Base-by-base conservation (phyloP, 2,113 vertebrate species). In the Riparia riparia region DNA sequence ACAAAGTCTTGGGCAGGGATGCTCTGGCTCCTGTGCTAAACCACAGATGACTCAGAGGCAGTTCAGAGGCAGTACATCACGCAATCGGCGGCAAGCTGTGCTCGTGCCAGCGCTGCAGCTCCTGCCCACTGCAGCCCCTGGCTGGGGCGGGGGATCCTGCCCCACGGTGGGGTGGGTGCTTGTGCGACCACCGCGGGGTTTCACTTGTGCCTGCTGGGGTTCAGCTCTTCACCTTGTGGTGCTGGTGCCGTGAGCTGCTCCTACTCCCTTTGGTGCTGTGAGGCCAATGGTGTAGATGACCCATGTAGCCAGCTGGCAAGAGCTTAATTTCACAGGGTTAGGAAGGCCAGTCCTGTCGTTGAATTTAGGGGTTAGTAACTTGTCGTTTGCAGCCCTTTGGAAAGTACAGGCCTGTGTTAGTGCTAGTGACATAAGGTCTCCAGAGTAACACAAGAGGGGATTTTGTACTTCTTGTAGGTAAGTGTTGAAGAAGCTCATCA, bases 11-110 rank as follows among this genome's bases (percentile, higher is more conserved):
- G 12, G 42, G 66, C 54, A 54, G 28, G 37, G 47, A n/a, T 64
- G 64, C 49, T 83, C 14, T 76, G 39, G 32, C n/a, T 82, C 6
- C 63, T 42, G 13, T 66, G 51, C 66, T 66, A 11, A 58, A 16
- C 65, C 6, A 0, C 4, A 0, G 3, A 0, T 34, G 69, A 42
- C 54, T 61, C 42, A 29, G 5, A 7, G 61, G 82, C 61, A 10
- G 56, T 24, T 60, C 64, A 57, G 64, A 68, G 50, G 56, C 45
- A 47, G 29, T 49, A 1, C 41, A 3, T 16, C 24, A 2, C 15
- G 2, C 7, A 2, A 7, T 17, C 14, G 34, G n/a, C 0, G 0
- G 20, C 31, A 34, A n/a, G 39, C 0, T 61, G 51, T 44, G 24
- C 37, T 14, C 24, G 37, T 90, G 64, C 50, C 1, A 1, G 82